Evolutionary conservation across 1,140 invertebrate genomes (phyloP).

Genomic region (Solenopsis fugax): DNA sequence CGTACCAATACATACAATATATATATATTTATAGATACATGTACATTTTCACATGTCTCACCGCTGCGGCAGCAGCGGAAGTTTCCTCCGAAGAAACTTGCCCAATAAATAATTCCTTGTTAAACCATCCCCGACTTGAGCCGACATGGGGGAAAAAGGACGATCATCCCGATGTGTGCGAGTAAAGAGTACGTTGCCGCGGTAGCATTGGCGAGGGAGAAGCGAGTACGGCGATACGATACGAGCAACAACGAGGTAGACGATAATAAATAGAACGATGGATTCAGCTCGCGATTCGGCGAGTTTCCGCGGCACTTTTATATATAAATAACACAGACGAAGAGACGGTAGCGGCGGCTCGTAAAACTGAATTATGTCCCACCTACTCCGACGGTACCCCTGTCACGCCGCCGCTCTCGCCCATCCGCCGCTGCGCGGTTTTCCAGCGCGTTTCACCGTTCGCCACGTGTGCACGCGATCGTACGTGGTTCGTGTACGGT

Average conservation of each 20-base stretch:
- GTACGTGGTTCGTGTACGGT: constrained; percentile 46
- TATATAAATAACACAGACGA: constrained; percentile 72
- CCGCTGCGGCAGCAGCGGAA: constrained; percentile 62
- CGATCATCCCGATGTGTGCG: constrained; percentile 42
- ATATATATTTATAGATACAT: constrained; percentile 4
- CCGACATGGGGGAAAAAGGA: constrained; percentile 16
- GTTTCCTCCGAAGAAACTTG: constrained; percentile 74
- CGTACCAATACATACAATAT: constrained; percentile 25
- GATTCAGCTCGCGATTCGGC: constrained; percentile 62
- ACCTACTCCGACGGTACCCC: constrained; percentile 39
- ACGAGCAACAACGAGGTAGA: constrained; percentile 54
- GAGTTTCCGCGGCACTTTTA: constrained; percentile 62
- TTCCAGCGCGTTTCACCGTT: constrained; percentile 39
- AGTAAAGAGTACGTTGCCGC: constrained; percentile 44
- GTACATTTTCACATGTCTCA: constrained; percentile 28
- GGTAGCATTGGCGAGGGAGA: constrained; percentile 14
- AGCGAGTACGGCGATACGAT: neutral
- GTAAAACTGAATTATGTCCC: constrained; percentile 79
- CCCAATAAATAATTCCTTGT: constrained; percentile 77
- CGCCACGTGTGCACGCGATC: constrained; percentile 62
- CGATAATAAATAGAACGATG: constrained; percentile 71
- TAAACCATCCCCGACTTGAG: constrained; percentile 69
- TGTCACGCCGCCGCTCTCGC: constrained; percentile 9
- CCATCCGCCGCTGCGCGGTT: constrained; percentile 24
- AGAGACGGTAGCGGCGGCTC: constrained; percentile 62